A percentile compares a stretch with the other conserved stretches of the same genome.
These are phyloP conservation scores for Bufo gargarizans DNA, from an alignment of 2,113 vertebrate species.

Conservation along the genomic window DNA sequence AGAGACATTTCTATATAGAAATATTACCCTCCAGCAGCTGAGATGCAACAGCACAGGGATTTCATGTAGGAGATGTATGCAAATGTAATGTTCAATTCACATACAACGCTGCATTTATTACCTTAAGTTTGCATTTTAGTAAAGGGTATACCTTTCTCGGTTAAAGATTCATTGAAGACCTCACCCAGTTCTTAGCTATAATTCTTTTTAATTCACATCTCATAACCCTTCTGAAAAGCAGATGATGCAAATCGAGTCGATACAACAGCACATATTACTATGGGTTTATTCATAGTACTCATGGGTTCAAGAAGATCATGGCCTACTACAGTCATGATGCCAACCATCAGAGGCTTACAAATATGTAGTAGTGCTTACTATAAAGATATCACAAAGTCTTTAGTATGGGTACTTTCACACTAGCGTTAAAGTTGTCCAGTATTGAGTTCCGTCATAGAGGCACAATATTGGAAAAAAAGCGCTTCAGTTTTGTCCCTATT, in stretches of 20 bases:
- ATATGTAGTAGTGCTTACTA: background rate
- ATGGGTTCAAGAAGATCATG: background rate
- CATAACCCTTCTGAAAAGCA: background rate
- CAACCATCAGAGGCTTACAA: background rate
- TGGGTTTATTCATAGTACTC: background rate
- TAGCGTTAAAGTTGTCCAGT: no score
- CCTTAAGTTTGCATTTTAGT: background rate
- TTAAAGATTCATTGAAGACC: background rate
- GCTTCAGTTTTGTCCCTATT: no score
- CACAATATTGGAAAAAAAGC: no score
- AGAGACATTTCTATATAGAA: slow-evolving; percentile 28
- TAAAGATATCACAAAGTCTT: background rate
- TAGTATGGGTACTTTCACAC: background rate
- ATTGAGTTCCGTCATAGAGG: no score
- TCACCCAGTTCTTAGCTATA: background rate
- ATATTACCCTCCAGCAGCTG: background rate
- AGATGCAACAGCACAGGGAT: background rate
- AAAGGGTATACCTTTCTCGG: background rate
- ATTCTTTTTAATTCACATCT: background rate
- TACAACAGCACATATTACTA: background rate
- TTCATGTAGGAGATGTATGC: background rate
- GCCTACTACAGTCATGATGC: background rate
- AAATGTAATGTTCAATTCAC: slow-evolving; percentile 20
- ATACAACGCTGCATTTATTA: slow-evolving; percentile 4
- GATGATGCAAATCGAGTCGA: background rate